Evolutionary conservation across 2,113 vertebrate species (phyloP).

Genomic region (Tringa solitaria): DNA sequence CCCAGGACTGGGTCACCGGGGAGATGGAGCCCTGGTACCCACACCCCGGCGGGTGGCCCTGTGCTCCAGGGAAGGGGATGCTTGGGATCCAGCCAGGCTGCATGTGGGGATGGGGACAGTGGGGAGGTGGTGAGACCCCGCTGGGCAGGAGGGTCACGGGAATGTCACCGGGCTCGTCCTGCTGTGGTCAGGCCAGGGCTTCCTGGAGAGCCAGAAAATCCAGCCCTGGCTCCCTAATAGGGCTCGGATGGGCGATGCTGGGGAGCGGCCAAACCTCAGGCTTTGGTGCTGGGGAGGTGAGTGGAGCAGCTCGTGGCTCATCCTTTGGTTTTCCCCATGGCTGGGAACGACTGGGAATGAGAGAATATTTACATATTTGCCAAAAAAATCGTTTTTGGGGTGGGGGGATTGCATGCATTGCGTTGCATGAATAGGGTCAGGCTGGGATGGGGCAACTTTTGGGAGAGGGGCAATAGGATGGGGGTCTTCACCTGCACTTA

Average conservation of each 20-base stretch:
- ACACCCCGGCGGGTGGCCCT: neutral
- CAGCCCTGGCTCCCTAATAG: neutral
- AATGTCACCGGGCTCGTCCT: neutral
- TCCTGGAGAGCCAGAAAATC: conserved; percentile 48
- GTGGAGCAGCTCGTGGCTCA: neutral
- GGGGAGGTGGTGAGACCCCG: accelerated
- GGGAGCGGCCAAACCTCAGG: neutral
- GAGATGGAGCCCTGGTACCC: neutral
- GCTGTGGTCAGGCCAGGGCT: neutral
- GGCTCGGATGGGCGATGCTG: neutral
- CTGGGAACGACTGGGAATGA: neutral
- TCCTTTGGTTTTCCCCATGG: neutral
- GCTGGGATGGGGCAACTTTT: neutral
- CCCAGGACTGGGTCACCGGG: neutral
- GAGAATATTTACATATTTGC: accelerated
- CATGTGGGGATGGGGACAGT: accelerated
- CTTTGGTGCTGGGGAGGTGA: accelerated
- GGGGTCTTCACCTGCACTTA: neutral
- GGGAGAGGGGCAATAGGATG: neutral
- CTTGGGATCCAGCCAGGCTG: neutral
- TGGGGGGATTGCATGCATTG: neutral
- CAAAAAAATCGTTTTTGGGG: neutral
- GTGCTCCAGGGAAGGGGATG: neutral
- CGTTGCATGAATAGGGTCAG: neutral
- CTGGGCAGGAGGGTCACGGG: neutral